phyloP scores from a whole-genome alignment of 1,140 invertebrate genomes.

The Oreohelix idahoensis region DNA sequence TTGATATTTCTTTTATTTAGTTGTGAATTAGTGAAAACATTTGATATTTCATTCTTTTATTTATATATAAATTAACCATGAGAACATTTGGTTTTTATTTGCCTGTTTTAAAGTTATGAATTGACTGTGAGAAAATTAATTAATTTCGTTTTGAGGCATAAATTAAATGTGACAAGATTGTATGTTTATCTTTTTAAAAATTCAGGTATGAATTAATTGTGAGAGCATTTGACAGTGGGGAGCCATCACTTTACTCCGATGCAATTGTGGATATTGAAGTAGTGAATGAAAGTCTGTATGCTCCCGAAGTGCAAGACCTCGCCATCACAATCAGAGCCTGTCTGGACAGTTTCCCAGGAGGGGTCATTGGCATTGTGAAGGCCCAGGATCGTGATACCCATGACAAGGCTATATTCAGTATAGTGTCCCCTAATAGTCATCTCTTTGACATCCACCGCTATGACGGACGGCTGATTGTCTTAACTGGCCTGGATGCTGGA shows the following conservation, averaged over 20 bases:
- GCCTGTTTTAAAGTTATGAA: no score
- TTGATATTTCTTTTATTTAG: no score
- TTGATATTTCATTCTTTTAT: no score
- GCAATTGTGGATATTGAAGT: constrained; percentile 87
- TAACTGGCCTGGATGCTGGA: constrained; percentile 88
- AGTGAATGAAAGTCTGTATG: constrained; percentile 95
- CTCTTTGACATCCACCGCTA: constrained; percentile 86
- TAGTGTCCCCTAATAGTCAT: constrained; percentile 78
- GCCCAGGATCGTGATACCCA: constrained; percentile 93
- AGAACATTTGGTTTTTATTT: no score
- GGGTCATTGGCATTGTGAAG: constrained; percentile 87
- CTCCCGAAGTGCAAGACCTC: constrained; percentile 89
- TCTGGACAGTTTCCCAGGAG: constrained; percentile 91
- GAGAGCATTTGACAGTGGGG: constrained; percentile 94
- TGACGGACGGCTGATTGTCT: constrained; percentile 85
- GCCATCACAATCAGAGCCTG: constrained; percentile 91
- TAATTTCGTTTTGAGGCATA: no score
- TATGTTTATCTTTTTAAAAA: no score
- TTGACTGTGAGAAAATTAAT: no score
- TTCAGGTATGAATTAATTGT: constrained; percentile 84
- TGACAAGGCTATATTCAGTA: constrained; percentile 86
- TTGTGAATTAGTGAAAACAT: no score
- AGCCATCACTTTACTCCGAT: constrained; percentile 89
- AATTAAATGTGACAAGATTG: no score
- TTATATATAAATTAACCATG: no score